Conservation (phyloP, 2,888 invertebrate genomes). For the Lasioglossum morio region DNA sequence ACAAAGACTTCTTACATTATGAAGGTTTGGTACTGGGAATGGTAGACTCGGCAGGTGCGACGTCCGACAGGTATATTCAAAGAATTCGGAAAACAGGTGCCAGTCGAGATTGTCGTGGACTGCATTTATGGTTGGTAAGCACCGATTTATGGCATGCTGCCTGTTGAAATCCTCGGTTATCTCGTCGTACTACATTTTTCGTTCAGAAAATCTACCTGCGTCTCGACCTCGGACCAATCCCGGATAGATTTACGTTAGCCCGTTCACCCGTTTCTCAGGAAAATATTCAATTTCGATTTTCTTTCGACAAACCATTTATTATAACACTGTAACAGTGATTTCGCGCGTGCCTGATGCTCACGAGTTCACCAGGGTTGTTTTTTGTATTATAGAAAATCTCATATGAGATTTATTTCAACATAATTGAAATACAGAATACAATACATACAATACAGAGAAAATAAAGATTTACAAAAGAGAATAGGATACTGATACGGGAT, state of each 20-base stretch:
- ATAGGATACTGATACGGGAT: too few relatives aligned
- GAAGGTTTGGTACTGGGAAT: background rate
- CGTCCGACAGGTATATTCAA: background rate
- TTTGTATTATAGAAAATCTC: too few relatives aligned
- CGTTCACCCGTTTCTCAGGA: background rate
- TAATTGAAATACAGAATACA: too few relatives aligned
- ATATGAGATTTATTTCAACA: too few relatives aligned
- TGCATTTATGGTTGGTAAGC: too few relatives aligned
- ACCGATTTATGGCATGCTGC: background rate
- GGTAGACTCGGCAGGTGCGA: background rate
- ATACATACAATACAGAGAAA: too few relatives aligned
- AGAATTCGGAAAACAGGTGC: background rate
- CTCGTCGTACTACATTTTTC: background rate
- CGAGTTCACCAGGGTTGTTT: too few relatives aligned
- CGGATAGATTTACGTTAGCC: background rate
- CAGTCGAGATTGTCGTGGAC: too few relatives aligned
- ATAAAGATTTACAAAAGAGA: too few relatives aligned
- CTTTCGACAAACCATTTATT: background rate
- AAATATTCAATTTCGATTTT: background rate
- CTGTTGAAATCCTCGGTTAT: background rate
- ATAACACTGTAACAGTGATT: too few relatives aligned
- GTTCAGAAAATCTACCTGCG: background rate
- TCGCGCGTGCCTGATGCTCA: too few relatives aligned
- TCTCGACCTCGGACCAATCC: background rate
- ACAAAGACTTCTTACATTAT: background rate